These are phyloP conservation scores for Emmelina monodactyla DNA, from an alignment of 2,888 invertebrate species.

Conservation along the genomic window DNA sequence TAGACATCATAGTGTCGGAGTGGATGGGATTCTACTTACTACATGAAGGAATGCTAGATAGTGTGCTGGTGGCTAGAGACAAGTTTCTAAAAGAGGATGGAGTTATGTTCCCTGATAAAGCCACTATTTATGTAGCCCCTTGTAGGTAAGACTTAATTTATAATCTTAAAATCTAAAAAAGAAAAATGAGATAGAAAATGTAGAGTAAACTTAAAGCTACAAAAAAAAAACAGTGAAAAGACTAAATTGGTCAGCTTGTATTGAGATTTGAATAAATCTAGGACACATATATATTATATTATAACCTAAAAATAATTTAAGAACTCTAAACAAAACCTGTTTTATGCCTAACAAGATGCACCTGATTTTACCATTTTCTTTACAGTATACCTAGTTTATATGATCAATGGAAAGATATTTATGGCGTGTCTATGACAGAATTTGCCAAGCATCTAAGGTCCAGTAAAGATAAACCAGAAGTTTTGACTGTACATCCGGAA, in stretches of 20 bases:
- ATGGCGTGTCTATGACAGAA: constrained; percentile 79
- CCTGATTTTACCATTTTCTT: no score
- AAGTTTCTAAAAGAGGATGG: constrained; percentile 78
- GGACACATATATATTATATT: no score
- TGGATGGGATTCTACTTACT: constrained; percentile 98
- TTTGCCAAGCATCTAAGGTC: constrained; percentile 70
- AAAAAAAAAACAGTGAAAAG: no score
- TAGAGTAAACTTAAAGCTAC: no score
- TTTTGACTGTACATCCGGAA: constrained; percentile 58
- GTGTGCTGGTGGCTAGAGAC: constrained; percentile 84
- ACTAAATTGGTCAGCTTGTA: no score
- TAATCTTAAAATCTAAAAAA: no score
- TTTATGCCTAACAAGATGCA: no score
- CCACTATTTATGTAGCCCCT: constrained; percentile 68
- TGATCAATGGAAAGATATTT: constrained; percentile 80
- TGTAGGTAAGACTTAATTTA: constrained; percentile 61
- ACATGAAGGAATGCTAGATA: constrained; percentile 95
- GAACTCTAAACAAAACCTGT: no score
- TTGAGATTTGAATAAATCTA: no score
- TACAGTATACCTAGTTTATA: constrained; percentile 70
- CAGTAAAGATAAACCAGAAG: constrained; percentile 73
- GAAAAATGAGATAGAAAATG: no score
- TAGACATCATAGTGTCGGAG: constrained; percentile 92
- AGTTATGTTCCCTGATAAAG: constrained; percentile 76
- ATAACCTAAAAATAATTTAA: no score